These are phyloP conservation scores for Halisarca cf. caerulea DNA, from an alignment of 37 sponge, comb jelly and placozoan species.

Conservation along the genomic window DNA sequence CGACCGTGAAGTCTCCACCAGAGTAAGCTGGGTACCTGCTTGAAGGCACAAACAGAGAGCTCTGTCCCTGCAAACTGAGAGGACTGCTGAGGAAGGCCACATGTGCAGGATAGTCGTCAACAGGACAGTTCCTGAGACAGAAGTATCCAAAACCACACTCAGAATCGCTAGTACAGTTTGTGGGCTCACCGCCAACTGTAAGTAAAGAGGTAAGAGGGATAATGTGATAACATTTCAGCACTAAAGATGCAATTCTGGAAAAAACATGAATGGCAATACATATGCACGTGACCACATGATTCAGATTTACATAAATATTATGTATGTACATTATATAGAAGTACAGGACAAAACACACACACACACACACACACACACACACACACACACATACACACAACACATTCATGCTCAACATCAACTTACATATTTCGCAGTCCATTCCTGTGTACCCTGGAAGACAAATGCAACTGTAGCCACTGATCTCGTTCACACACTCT, in stretches of 20 bases:
- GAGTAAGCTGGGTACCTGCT: slow-evolving; percentile 43
- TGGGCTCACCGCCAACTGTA: background rate
- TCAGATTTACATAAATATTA: background rate
- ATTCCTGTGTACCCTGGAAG: slow-evolving; percentile 21
- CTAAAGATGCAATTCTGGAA: too few species aligned
- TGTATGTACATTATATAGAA: background rate
- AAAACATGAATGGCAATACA: background rate
- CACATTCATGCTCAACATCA: too few species aligned
- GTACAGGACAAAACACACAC: background rate
- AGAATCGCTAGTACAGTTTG: slow-evolving; percentile 8
- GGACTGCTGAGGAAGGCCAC: slow-evolving; percentile 37
- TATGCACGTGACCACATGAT: background rate
- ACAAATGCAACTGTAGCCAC: slow-evolving; percentile 38
- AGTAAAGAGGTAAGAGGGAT: background rate
- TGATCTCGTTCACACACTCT: slow-evolving; percentile 42
- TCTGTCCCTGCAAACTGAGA: slow-evolving; percentile 33
- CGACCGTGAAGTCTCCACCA: slow-evolving; percentile 34
- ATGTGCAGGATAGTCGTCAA: slow-evolving; percentile 51
- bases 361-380: slow-evolving; percentile 9
- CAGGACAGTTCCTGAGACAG: slow-evolving; percentile 46
- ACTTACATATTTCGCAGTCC: slow-evolving; percentile 42
- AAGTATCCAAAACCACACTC: slow-evolving; percentile 32
- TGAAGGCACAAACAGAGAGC: slow-evolving; percentile 38
- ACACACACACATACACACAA: background rate
- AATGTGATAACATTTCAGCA: too few species aligned